A percentile compares a stretch with the other conserved stretches of the same genome.
Conservation (phyloP, 2,888 invertebrate genomes). For the Euplexia lucipara region DNA sequence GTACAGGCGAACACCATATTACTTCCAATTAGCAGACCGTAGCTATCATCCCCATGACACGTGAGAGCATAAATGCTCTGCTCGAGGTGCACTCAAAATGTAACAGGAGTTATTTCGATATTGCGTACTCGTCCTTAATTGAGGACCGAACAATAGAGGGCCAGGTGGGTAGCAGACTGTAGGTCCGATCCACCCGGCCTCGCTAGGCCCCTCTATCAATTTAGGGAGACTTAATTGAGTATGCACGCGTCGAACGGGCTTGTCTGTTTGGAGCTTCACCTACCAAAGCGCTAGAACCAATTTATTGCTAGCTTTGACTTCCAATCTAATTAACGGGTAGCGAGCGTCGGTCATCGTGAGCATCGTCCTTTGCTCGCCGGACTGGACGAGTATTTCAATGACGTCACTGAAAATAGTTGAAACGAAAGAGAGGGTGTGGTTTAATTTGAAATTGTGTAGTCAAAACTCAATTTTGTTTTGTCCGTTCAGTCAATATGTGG, state of each 20-base stretch:
- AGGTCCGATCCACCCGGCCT: neutral
- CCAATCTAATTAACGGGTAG: neutral
- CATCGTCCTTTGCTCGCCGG: neutral
- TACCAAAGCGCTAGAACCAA: slow-evolving; percentile 8
- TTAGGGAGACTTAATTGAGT: slow-evolving; percentile 22
- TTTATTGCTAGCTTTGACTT: neutral
- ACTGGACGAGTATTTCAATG: neutral
- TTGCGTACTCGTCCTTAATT: neutral
- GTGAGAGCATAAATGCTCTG: neutral
- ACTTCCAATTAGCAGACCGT: too few species aligned
- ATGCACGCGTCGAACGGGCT: neutral
- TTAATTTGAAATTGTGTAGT: too few species aligned
- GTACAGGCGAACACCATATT: too few species aligned
- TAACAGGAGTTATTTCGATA: neutral
- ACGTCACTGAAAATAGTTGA: neutral
- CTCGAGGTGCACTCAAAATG: neutral
- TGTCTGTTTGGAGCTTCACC: neutral
- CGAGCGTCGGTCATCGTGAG: neutral
- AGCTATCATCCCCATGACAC: neutral
- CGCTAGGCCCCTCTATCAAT: slow-evolving; percentile 1
- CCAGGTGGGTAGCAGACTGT: neutral
- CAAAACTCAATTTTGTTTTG: too few species aligned
- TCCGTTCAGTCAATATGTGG: too few species aligned
- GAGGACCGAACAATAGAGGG: neutral
- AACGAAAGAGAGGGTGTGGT: neutral